Base-by-base conservation (phyloP, 2,888 invertebrate genomes). In the Mimachlamys varia region DNA sequence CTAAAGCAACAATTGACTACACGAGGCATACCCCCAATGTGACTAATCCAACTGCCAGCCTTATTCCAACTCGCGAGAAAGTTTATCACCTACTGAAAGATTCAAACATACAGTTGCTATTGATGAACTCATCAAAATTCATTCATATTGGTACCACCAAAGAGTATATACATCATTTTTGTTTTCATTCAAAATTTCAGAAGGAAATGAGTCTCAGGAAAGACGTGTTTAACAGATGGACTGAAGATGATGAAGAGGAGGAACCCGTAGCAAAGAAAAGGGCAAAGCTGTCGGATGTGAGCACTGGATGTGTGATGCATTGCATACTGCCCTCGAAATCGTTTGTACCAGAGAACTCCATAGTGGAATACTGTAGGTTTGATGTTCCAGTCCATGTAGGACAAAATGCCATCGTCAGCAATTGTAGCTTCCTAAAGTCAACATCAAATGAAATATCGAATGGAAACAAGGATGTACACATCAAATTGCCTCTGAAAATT, bases 141-240 rank as follows among this genome's bases (percentile, higher is more conserved):
- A 96, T 97, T 90, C 97, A 97, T 92, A 95, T 97, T 55, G 97
- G 97, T 13, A 97, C 97, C 2, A 96, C 96, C 92, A 93, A 93
- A n/a, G 97, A 97, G 91, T 95, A 96, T 89, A 92, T 96, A 10
- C 91, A 95, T 37, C 93, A 96, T 90, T 95, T 96, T 88, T 96
- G 96, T 89, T 93, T 94, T 27, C 95, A 96, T 91, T 76, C 89
- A 19, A 88, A 88, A 15, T 94, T 96, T 89, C 94, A 94, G 53
- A 87, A 89, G 27, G 94, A 96, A 88, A 90, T 96, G 90, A 92
- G 94, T 22, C 93, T 96, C 33, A 91, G 92, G 27, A 94, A 93
- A 87, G 94, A 95, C 91, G 94, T 94, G 5, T 96, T 96, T 89
- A 96, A 95, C 89, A n/a, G 90, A 10, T 95, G 95, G 95, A 92